Evolutionary conservation across 1,140 invertebrate species (phyloP).

Genomic region (Platyscapa corneri): DNA sequence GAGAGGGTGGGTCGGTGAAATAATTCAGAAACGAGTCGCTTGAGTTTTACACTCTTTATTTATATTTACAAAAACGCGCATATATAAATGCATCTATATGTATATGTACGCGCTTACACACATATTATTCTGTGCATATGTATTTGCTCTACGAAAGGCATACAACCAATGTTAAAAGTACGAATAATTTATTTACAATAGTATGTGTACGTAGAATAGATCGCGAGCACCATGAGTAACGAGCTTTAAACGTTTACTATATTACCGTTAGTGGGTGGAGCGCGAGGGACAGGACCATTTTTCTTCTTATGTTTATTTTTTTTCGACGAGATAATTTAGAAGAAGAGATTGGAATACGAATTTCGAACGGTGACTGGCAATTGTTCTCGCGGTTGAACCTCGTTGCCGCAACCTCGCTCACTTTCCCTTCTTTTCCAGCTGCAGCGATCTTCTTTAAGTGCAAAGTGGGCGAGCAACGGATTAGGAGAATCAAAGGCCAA

Average conservation of each 20-base stretch:
- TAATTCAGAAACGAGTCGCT: not conserved
- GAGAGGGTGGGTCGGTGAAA: not conserved
- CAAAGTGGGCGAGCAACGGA: too few species aligned
- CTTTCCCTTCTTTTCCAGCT: not conserved
- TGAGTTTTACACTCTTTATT: constrained; percentile 55
- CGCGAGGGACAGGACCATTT: too few species aligned
- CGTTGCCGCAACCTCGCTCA: not conserved
- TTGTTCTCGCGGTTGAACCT: not conserved
- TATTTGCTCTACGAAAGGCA: constrained; percentile 16
- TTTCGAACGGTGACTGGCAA: not conserved
- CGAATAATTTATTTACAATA: constrained; percentile 54
- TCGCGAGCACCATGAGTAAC: constrained; percentile 19
- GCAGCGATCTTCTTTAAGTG: not conserved
- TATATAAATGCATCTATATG: constrained; percentile 27
- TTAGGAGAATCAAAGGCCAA: too few species aligned
- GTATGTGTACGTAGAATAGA: not conserved
- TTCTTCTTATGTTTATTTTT: not conserved
- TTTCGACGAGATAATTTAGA: not conserved
- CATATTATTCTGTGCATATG: constrained; percentile 44
- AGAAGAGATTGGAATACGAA: not conserved
- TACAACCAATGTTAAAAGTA: constrained; percentile 24
- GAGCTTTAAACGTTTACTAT: not conserved
- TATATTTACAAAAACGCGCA: constrained; percentile 64
- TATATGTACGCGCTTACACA: not conserved
- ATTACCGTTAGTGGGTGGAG: not conserved